Evolutionary conservation across 2,113 vertebrate genomes (phyloP), one percentile per base, ranked within the genome.

Genomic region (Syrmaticus mikado): DNA sequence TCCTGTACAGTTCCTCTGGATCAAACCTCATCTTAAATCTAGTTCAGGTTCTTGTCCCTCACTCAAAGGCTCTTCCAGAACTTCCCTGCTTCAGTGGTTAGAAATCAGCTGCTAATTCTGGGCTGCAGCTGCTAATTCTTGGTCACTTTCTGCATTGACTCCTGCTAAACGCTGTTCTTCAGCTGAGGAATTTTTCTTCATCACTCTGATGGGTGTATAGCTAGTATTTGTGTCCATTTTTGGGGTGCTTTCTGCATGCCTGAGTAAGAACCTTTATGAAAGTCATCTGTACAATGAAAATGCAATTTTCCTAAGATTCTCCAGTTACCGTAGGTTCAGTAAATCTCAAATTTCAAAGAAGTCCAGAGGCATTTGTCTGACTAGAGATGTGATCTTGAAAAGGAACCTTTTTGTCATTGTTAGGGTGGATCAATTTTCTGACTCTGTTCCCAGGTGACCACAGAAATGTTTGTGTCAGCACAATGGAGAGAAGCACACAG

Each of bases 171-270:
- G 14, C 0, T 74, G 22, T 8, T 92, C 36, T 46, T 22, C 11
- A 48, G n/a, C 17, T 40, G 11, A 57, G 13, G 32, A 5, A 6
- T 45, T 24, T 52, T 24, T 36, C 52, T 19, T 22, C 36, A 43
- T 36, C 0, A 1, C 45, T 43, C 5, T 46, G 11, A 24, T 2
- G 25, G 19, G 4, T 19, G 20, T 22, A 74, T 1, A 62, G 40
- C 1, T 0, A 53, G 30, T 28, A 71, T 32, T 52, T 71, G 57
- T 48, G 14, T 20, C 46, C 48, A 5, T 6, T 24, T 25, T 45
- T 28, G n/a, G 19, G 13, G 11, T 2, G 3, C 12, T 32, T 57
- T 15, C 32, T 4, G 2, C 40, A 8, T 22, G 19, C 11, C 13
- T 71, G 21, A 12, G 24, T 3, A 70, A n/a, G 17, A 24, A 34